A percentile compares a stretch with the other conserved stretches of the same genome.
Evolutionary conservation across 2,113 vertebrate species (phyloP).

Genomic region (Peromyscus maniculatus): DNA sequence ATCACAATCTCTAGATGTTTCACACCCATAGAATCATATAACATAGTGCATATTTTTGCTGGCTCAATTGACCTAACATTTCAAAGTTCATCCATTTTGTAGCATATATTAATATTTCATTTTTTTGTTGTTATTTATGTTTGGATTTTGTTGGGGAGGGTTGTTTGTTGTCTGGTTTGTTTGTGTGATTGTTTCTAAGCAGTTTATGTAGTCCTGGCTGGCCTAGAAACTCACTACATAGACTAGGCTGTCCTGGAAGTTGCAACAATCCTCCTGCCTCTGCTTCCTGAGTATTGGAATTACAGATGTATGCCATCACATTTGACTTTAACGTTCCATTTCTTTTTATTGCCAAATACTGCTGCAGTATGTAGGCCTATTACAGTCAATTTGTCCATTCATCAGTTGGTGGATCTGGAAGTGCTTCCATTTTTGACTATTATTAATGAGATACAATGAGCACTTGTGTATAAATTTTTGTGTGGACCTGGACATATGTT

Average conservation of each 20-base stretch:
- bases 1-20: not conserved
- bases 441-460: not conserved
- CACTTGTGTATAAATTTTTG: not conserved
- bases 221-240: not conserved
- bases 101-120: not conserved
- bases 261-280: not conserved
- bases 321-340: not conserved
- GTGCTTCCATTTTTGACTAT: not conserved
- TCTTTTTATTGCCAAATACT: slow-evolving; percentile 36
- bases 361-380: not conserved
- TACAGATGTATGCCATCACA: not conserved
- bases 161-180: not conserved
- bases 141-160: not conserved
- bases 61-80: not conserved
- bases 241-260: not conserved
- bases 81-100: not conserved
- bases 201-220: not conserved
- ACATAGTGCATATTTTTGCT: slow-evolving; percentile 1
- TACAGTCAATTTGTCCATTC: not conserved
- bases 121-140: slow-evolving; percentile 1
- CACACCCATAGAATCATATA: not conserved
- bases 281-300: not conserved
- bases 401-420: not conserved
- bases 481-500: not conserved
- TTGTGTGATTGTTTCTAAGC: not conserved